phyloP scores from a whole-genome alignment of 2,888 invertebrate genomes.

The Dorcus hopei region DNA sequence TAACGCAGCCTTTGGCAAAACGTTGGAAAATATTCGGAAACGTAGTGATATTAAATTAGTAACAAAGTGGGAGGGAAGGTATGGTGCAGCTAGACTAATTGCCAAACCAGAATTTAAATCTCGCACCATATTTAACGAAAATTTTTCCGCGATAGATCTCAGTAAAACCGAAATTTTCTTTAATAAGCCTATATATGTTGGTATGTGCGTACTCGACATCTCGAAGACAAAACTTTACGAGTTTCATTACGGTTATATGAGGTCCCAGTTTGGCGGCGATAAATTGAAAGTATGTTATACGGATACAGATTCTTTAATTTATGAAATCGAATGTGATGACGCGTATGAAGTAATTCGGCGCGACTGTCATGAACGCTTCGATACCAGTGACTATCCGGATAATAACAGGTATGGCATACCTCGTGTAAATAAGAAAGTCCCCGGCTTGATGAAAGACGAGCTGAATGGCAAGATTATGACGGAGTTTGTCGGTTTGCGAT shows the following conservation, averaged over 20 bases:
- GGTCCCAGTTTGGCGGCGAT: too few species aligned
- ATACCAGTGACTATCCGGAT: not conserved
- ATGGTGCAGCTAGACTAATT: not conserved
- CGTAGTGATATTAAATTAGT: slow-evolving; percentile 1
- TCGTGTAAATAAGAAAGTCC: not conserved
- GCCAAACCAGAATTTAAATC: not conserved
- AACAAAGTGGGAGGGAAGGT: not conserved
- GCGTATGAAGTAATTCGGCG: not conserved
- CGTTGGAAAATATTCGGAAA: slow-evolving; percentile 3
- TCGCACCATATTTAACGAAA: not conserved
- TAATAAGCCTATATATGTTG: not conserved
- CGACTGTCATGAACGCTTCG: not conserved
- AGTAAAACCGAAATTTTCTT: not conserved
- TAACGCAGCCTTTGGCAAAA: slow-evolving; percentile 6
- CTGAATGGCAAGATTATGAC: not conserved
- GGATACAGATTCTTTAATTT: not conserved
- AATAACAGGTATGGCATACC: not conserved
- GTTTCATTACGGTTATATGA: not conserved
- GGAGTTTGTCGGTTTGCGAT: not conserved
- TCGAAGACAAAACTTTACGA: not conserved
- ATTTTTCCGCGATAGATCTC: not conserved
- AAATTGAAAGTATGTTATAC: too few species aligned
- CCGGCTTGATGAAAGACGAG: not conserved
- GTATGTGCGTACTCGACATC: not conserved
- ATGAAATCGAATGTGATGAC: not conserved